Base-by-base conservation (phyloP, 2,888 invertebrate genomes). In the Sylvicola cinctus region DNA sequence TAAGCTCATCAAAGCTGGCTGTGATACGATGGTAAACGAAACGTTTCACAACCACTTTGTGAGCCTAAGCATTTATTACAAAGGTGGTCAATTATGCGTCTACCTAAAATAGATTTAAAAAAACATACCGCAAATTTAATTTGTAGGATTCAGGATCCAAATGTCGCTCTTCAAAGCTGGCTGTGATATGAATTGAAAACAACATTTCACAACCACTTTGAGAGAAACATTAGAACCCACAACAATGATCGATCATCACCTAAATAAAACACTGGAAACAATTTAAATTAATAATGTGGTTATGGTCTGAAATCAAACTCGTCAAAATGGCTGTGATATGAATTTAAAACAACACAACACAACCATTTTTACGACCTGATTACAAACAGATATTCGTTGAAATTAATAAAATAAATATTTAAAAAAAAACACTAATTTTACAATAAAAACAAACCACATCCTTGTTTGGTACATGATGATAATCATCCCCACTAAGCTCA, bases 121-220 rank as follows among this genome's bases (percentile, higher is more conserved):
- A n/a, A n/a, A n/a, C n/a, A n/a, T n/a, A n/a, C n/a, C n/a, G n/a
- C n/a, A n/a, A n/a, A n/a, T n/a, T n/a, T n/a, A n/a, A n/a, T n/a
- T n/a, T n/a, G n/a, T n/a, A n/a, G n/a, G n/a, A n/a, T n/a, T n/a
- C n/a, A n/a, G n/a, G n/a, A n/a, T n/a, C n/a, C n/a, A n/a, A n/a
- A n/a, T 48, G 51, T 48, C 79, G 84, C 84, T 87, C 85, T 85
- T 85, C 85, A 87, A 90, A 87, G 87, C 88, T 87, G 85, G 85
- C 87, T 88, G 87, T 85, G 85, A 87, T 87, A 85, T 83, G 83
- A 65, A 47, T 48, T 49, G 52, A 54, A 47, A 49, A 54, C 57
- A 58, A 70, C 83, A 84, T 69, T 75, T 69, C 65, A 83, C 84
- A 81, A 64, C 79, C 81, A 81, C 77, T 79, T 84, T 80, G 84